Base-by-base conservation (phyloP, 2,888 invertebrate genomes). In the Andrena bicolor region DNA sequence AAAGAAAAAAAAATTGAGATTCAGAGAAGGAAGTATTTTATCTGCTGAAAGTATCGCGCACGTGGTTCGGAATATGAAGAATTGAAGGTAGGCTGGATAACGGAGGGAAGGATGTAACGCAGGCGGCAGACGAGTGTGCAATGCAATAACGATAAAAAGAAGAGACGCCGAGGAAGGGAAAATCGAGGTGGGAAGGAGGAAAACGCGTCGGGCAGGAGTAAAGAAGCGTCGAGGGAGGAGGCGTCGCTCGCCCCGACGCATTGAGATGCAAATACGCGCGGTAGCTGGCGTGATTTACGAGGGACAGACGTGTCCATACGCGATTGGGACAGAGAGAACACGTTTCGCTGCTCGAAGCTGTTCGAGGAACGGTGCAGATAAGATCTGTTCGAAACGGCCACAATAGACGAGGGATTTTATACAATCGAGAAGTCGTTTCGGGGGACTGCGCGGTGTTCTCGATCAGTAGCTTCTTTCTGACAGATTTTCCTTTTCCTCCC, bases 221-320 rank as follows among this genome's bases (percentile, higher is more conserved):
- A 72, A 65, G 48, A 76, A 64, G 68, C 35, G 85, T 53, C 48
- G 58, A 49, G 68, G 79, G 66, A 78, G 28, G 48, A 60, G 64
- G 74, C 83, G 53, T 83, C 74, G 76, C 76, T 85, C 70, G 82
- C 51, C 78, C 53, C 56, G 81, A 78, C 79, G 85, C 88, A 90
- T 90, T 90, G 85, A 90, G 84, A 91, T 91, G 91, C 88, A 91
- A 91, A 91, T 90, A 86, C 81, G 51, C 20, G 65, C 78, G 79
- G 51, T 69, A 71, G 83, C 76, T 61, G 77, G 71, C 63, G 89
- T 91, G 91, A 91, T 91, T 91, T 91, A 91, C 86, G 90, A 91
- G 85, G 80, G 83, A 82, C 84, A 79, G 74, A 84, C 84, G 85
- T 82, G 87, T 85, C 85, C 84, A 83, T 86, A 73, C 69, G 85